A percentile compares a stretch with the other conserved stretches of the same genome.
Conservation (phyloP, 1,140 invertebrate genomes). For the Dryas iulia region DNA sequence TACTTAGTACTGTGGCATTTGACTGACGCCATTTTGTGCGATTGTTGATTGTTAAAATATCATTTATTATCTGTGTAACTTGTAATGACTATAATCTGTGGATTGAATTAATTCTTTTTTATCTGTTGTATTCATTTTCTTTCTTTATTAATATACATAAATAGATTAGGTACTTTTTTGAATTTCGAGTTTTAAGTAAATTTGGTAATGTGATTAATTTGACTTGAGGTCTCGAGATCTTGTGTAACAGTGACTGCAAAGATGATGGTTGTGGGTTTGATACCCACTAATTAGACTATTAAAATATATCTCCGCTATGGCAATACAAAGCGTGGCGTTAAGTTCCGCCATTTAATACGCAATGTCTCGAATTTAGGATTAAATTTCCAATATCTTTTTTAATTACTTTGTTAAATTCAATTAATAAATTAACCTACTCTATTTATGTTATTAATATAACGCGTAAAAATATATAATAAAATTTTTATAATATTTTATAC, state of each 20-base stretch:
- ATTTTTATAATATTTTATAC: neutral
- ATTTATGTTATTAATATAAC: neutral
- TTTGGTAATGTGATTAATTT: too few relatives aligned
- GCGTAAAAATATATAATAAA: neutral
- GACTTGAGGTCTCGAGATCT: too few relatives aligned
- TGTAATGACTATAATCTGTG: neutral
- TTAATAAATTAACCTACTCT: neutral
- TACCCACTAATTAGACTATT: too few relatives aligned
- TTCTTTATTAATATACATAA: neutral
- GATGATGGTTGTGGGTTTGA: too few relatives aligned
- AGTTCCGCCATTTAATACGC: too few relatives aligned
- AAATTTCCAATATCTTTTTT: too few relatives aligned
- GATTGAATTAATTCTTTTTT: neutral
- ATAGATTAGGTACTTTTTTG: neutral
- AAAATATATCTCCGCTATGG: too few relatives aligned
- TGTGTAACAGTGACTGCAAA: too few relatives aligned
- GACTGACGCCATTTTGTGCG: slow-evolving; percentile 10
- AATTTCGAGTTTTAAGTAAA: too few relatives aligned
- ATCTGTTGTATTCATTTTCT: neutral
- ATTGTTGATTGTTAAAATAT: neutral
- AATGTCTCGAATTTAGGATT: too few relatives aligned
- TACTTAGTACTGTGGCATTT: neutral
- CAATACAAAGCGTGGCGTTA: too few relatives aligned
- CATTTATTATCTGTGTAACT: neutral
- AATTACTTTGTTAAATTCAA: neutral